phyloP scores from a whole-genome alignment of 2,797 vertebrate genomes.

The Tiaroga cobitis region DNA sequence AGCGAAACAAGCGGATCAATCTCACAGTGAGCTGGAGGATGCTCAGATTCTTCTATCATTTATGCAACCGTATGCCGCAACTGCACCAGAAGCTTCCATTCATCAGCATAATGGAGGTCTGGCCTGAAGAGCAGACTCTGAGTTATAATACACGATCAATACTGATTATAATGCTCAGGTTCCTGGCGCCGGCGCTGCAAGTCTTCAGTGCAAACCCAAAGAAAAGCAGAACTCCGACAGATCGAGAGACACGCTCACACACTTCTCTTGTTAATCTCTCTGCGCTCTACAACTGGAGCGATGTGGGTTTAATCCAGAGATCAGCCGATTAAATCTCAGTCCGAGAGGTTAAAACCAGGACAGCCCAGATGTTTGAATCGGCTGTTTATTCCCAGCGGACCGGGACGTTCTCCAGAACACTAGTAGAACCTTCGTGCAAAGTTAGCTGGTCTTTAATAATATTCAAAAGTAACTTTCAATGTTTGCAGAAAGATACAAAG shows the following conservation, averaged over 20 bases:
- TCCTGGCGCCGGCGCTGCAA: conserved; percentile 15
- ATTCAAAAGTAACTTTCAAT: too few relatives aligned
- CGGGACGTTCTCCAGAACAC: background rate
- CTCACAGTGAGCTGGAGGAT: background rate
- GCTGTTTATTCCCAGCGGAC: background rate
- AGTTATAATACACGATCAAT: conserved; percentile 54
- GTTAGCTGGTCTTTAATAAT: background rate
- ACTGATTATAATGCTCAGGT: conserved; percentile 51
- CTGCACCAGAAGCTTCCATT: conserved; percentile 39
- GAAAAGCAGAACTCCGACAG: conserved; percentile 1
- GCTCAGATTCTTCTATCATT: conserved; percentile 30
- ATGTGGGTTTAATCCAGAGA: conserved; percentile 57
- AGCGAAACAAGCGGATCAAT: background rate
- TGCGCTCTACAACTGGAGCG: conserved; percentile 22
- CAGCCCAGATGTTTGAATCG: conserved; percentile 23
- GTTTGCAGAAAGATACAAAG: too few relatives aligned
- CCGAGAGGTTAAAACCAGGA: conserved; percentile 49
- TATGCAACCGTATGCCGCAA: conserved; percentile 45
- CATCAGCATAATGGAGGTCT: conserved; percentile 50
- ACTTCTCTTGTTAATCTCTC: conserved; percentile 38
- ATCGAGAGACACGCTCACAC: background rate
- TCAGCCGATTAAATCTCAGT: conserved; percentile 55
- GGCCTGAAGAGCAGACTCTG: conserved; percentile 24
- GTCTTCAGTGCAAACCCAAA: conserved; percentile 20
- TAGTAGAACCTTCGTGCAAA: background rate